Percentiles rank a stretch among this genome's conserved stretches.
Conservation (phyloP, 2,888 invertebrate genomes). For the Notodonta ziczac region DNA sequence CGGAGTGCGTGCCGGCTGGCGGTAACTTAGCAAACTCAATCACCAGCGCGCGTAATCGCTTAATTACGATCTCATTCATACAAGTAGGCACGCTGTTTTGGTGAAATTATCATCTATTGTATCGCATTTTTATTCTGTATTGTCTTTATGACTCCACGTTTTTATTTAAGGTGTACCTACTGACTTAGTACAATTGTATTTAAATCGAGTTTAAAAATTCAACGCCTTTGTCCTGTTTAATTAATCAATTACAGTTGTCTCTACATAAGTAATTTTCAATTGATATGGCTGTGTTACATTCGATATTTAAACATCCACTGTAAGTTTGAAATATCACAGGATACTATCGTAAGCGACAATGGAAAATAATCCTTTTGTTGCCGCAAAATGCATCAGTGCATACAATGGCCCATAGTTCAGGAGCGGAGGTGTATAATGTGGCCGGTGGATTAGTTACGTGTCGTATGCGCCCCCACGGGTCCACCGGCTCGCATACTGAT, state of each 20-base stretch:
- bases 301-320: too few species aligned
- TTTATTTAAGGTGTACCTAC: neutral
- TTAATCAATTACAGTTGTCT: neutral
- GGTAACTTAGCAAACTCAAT: conserved; percentile 32
- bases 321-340: too few species aligned
- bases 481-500: conserved; percentile 69
- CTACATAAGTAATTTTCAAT: neutral
- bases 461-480: conserved; percentile 72
- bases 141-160: neutral
- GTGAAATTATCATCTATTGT: neutral
- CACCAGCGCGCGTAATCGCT: conserved; percentile 32
- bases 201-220: conserved; percentile 1
- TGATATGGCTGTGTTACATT: neutral
- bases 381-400: conserved; percentile 1
- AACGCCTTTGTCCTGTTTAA: neutral
- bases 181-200: neutral
- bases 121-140: neutral
- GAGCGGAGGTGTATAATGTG: neutral
- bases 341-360: neutral
- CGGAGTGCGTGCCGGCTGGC: conserved; percentile 21
- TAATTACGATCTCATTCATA: conserved; percentile 25
- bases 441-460: conserved; percentile 51
- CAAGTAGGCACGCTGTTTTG: neutral
- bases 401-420: neutral
- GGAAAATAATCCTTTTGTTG: neutral